A percentile compares a stretch with the other conserved stretches of the same genome.
Conservation (phyloP, 2,113 vertebrate genomes). For the Psammodynastes pulverulentus region DNA sequence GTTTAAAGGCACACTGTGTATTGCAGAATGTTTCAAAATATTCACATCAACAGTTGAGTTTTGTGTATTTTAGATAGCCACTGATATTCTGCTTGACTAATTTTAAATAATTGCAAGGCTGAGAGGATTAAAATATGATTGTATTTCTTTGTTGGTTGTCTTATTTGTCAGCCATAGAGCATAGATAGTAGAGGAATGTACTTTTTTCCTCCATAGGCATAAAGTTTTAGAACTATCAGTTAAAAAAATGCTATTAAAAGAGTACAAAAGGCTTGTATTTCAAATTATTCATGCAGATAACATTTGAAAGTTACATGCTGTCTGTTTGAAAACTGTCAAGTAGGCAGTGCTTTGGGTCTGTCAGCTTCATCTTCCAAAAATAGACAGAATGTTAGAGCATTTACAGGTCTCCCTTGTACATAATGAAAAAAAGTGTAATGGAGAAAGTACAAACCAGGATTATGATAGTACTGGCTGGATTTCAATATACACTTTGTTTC, state of each 20-base stretch:
- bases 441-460: conserved; percentile 50
- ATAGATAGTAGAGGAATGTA: conserved; percentile 32
- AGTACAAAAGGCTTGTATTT: conserved; percentile 57
- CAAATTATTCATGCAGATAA: conserved; percentile 51
- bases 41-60: neutral
- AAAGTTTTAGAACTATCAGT: conserved; percentile 38
- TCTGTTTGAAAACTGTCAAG: conserved; percentile 67
- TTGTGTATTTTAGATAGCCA: neutral
- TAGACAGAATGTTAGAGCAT: conserved; percentile 65
- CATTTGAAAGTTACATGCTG: conserved; percentile 49
- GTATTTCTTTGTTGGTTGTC: conserved; percentile 48
- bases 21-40: neutral
- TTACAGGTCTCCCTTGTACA: conserved; percentile 61
- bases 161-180: conserved; percentile 39
- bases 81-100: neutral
- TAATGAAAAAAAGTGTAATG: conserved; percentile 50
- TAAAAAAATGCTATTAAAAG: conserved; percentile 58
- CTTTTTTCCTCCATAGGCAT: conserved; percentile 20
- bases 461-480: conserved; percentile 34
- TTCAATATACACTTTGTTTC: conserved; percentile 49
- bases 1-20: neutral
- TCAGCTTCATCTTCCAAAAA: conserved; percentile 63
- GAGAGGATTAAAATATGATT: conserved; percentile 19
- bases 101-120: neutral
- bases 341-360: conserved; percentile 65